These are phyloP conservation scores for Ibidorhyncha struthersii DNA, from an alignment of 2,113 vertebrate genomes.

Conservation along the genomic window DNA sequence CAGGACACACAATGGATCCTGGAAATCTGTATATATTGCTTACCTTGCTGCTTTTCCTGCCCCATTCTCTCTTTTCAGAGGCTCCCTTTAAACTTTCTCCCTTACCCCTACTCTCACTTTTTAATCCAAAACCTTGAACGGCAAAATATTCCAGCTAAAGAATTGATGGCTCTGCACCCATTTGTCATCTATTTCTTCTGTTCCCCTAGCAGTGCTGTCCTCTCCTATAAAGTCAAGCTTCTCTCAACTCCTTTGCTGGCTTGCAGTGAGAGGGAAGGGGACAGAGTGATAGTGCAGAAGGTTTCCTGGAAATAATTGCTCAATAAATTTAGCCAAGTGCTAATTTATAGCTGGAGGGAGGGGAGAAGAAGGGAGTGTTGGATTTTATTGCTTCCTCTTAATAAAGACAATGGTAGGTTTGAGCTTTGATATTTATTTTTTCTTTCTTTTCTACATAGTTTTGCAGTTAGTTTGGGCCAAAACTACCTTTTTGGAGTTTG, in stretches of 20 bases:
- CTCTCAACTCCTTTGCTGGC: background rate
- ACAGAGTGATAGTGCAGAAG: background rate
- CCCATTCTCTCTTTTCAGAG: background rate
- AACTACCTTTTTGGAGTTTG: background rate
- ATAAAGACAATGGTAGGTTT: background rate
- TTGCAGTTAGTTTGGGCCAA: background rate
- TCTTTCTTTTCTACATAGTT: background rate
- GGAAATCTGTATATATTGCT: background rate
- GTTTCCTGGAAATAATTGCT: background rate
- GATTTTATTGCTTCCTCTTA: background rate
- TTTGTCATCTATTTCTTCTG: background rate
- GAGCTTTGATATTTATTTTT: background rate
- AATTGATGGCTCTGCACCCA: background rate
- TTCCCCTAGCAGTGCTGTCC: background rate
- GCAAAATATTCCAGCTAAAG: background rate
- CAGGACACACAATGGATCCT: background rate
- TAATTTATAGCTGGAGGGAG: background rate
- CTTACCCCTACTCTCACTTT: background rate
- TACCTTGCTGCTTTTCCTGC: background rate
- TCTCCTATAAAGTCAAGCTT: background rate
- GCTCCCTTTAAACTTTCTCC: background rate
- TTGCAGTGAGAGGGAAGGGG: background rate
- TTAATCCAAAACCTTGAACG: background rate
- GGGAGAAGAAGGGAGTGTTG: background rate
- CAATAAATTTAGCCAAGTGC: background rate